A percentile compares a stretch with the other conserved stretches of the same genome.
Conservation (phyloP, 2,797 vertebrate genomes). For the Silurus aristotelis region DNA sequence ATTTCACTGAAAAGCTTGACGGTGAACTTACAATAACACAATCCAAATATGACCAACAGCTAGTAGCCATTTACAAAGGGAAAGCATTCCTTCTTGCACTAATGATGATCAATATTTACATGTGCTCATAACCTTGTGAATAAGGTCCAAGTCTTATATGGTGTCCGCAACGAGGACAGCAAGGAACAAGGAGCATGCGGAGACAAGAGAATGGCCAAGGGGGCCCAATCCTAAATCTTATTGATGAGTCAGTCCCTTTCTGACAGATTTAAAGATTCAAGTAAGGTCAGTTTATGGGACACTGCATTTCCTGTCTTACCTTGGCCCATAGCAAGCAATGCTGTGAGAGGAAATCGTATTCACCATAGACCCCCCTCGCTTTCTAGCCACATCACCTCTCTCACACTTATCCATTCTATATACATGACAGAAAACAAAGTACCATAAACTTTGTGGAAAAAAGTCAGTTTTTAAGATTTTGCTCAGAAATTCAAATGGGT, state of each 20-base stretch:
- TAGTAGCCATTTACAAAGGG: conserved; percentile 46
- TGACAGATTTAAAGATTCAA: conserved; percentile 41
- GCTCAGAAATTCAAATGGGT: conserved; percentile 29
- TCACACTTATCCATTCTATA: conserved; percentile 23
- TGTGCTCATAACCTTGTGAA: conserved; percentile 43
- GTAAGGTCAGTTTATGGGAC: conserved; percentile 38
- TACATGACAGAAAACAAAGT: conserved; percentile 38
- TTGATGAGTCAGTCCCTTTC: conserved; percentile 30
- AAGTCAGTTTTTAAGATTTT: background rate
- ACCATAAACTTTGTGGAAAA: conserved; percentile 9
- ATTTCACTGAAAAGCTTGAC: conserved; percentile 41
- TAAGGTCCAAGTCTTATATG: conserved; percentile 36
- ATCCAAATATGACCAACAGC: conserved; percentile 43
- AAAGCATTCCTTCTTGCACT: conserved; percentile 41
- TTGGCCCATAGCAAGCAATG: conserved; percentile 20
- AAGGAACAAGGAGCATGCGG: conserved; percentile 48
- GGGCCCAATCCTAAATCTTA: conserved; percentile 5
- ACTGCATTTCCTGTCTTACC: conserved; percentile 22
- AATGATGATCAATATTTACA: conserved; percentile 53
- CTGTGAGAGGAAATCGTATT: background rate
- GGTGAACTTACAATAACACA: conserved; percentile 33
- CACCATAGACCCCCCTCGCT: background rate
- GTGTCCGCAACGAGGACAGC: conserved; percentile 30
- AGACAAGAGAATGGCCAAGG: conserved; percentile 17
- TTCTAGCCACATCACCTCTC: conserved; percentile 12